A percentile compares a stretch with the other conserved stretches of the same genome.
Conservation (phyloP, 30 jellyfish, hydroid and myxozoan genomes). For the Hydra vulgaris region DNA sequence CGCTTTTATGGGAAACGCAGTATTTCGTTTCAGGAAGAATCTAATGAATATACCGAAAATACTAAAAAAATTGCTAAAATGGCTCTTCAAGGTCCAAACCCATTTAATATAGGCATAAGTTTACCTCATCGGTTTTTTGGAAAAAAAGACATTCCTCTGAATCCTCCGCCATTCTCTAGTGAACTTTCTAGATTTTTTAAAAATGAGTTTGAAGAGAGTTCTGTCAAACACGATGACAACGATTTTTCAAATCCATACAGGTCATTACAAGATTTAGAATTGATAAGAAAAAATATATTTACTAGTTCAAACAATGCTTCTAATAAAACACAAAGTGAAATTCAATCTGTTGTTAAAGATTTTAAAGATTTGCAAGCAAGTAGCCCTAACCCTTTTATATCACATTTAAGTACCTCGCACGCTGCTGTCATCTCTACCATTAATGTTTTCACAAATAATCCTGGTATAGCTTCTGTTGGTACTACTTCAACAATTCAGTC, state of each 20-base stretch:
- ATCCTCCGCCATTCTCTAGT: conserved; percentile 9
- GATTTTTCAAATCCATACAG: conserved; percentile 12
- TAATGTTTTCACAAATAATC: conserved; percentile 14
- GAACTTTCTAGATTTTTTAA: conserved; percentile 21
- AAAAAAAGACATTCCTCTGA: conserved; percentile 22
- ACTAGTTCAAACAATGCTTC: neutral
- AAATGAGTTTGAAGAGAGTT: neutral
- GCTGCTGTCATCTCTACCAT: conserved; percentile 19
- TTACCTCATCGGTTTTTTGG: conserved; percentile 45
- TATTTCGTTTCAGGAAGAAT: conserved; percentile 28
- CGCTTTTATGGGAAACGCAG: conserved; percentile 29
- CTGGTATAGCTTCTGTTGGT: conserved; percentile 22
- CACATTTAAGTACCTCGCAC: neutral
- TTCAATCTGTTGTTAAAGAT: conserved; percentile 25
- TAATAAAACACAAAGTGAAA: conserved; percentile 7
- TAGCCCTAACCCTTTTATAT: conserved; percentile 8
- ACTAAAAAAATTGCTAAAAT: conserved; percentile 53
- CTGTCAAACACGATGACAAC: neutral
- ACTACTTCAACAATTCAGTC: neutral
- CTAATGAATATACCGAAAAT: conserved; percentile 19
- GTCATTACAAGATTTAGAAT: neutral
- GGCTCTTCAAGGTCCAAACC: conserved; percentile 67
- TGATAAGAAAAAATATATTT: neutral
- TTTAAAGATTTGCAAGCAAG: conserved; percentile 20
- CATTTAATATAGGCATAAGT: conserved; percentile 50